Conservation (phyloP, 1,140 invertebrate species). For the Leptinotarsa undecemlineata region DNA sequence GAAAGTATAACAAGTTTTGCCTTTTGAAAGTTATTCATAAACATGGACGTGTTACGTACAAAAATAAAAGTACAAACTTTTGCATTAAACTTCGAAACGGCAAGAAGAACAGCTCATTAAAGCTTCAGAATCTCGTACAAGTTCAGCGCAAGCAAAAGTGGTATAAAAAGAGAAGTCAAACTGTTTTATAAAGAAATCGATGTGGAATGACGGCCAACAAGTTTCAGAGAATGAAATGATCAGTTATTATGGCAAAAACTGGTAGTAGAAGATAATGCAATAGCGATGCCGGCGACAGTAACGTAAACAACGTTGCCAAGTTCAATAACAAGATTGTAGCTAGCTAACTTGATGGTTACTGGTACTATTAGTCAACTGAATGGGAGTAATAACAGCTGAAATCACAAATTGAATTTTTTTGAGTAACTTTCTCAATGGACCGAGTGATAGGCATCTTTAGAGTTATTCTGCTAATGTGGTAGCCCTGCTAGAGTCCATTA, state of each 20-base stretch:
- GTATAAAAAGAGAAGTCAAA: constrained; percentile 6
- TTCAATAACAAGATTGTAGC: neutral
- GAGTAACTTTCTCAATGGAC: no score
- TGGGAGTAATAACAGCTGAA: no score
- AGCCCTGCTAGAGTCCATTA: no score
- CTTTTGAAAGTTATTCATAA: no score
- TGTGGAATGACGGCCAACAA: constrained; percentile 1
- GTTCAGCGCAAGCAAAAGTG: constrained; percentile 1
- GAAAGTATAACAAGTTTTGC: no score
- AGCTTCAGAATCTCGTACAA: neutral
- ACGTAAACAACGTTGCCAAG: neutral
- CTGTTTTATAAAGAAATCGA: constrained; percentile 1
- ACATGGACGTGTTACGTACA: no score
- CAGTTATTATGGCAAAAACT: constrained; percentile 8
- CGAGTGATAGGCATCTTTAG: no score
- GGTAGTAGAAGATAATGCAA: constrained; percentile 1
- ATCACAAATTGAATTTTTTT: no score
- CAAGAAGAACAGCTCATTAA: neutral
- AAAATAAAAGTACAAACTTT: no score
- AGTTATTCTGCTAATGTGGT: no score
- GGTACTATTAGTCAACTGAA: no score
- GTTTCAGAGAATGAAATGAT: constrained; percentile 6
- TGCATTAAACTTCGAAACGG: no score
- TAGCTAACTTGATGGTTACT: neutral
- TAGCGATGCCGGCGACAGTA: constrained; percentile 4